Base-by-base conservation (phyloP, 2,113 vertebrate genomes). In the Proterorhinus semilunaris region DNA sequence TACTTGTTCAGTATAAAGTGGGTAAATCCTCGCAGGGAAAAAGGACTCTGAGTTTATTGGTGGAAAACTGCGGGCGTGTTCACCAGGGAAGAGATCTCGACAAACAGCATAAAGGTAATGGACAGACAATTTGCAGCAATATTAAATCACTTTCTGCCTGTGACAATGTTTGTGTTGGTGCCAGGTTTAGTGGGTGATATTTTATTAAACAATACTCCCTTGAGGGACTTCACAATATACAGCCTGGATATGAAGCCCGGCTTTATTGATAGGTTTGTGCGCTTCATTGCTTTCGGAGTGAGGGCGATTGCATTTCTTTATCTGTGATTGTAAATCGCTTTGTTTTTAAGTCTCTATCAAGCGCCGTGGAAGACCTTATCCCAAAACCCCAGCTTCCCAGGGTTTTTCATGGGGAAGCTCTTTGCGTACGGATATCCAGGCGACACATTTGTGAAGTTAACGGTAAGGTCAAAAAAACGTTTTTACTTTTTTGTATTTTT, bases 1-100 rank as follows among this genome's bases (percentile, higher is more conserved):
- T 27, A 8, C 17, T 54, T 27, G 27, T 55, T 27, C 53, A 5
- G 11, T 7, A 9, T 8, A 45, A 55, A 11, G 9, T 10, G 7
- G n/a, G n/a, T n/a, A n/a, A 64, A 63, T 76, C 54, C 54, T 43
- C 69, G 15, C 87, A 98, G 97, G 96, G 91, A 21, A 89, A 81
- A 66, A 91, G 93, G 0, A 91, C 89, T 6, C 89, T 99, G 68
- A 95, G 95, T 66, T 90, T 99, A 54, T 72, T 98, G 85, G 96
- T 98, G 27, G 97, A 99, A 84, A 98, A 99, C 85, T 90, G 95
- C 0, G 97, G 97, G 21, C 90, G 96, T 0, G 95, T 94, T 75
- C 95, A 97, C 80, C 94, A 91, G 0, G 95, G 96, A 27, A 74
- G 75, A 50, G 80, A 84, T 1, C 85, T 99, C 57, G 94, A 98